Evolutionary conservation across 23 tunicate species (phyloP).

Genomic region (Pegea sp.): DNA sequence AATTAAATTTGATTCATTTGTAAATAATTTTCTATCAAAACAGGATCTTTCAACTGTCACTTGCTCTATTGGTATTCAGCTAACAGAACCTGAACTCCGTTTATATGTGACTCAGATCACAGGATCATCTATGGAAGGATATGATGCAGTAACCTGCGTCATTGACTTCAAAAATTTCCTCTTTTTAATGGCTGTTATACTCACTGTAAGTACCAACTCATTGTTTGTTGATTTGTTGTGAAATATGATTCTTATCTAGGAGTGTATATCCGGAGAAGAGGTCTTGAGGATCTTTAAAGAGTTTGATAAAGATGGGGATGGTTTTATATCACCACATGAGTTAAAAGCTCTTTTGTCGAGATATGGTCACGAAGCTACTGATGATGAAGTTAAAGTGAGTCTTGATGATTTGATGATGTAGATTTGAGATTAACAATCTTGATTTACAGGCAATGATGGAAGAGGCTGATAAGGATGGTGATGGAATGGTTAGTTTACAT

Average conservation of each 20-base stretch:
- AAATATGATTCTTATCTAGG: conserved; percentile 11
- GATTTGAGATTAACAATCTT: conserved; percentile 5
- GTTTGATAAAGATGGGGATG: conserved; percentile 59
- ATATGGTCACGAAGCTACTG: conserved; percentile 42
- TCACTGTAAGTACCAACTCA: conserved; percentile 10
- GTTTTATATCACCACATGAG: conserved; percentile 39
- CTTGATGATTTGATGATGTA: conserved; percentile 5
- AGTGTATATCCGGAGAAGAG: conserved; percentile 41
- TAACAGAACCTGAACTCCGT: conserved; percentile 6
- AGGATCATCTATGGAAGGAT: not conserved
- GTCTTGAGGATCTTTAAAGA: conserved; percentile 17
- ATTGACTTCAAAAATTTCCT: conserved; percentile 7
- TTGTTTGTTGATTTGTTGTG: too few relatives aligned
- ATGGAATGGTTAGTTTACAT: conserved; percentile 29
- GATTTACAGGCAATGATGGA: conserved; percentile 37
- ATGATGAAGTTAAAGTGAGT: conserved; percentile 27
- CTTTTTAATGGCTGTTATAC: conserved; percentile 3
- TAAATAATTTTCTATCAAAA: not conserved
- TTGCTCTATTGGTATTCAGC: conserved; percentile 9
- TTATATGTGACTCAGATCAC: not conserved
- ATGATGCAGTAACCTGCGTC: conserved; percentile 1
- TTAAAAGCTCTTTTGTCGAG: conserved; percentile 13
- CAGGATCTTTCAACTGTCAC: conserved; percentile 10
- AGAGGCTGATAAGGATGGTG: conserved; percentile 52
- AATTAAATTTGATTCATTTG: too few relatives aligned